Base-by-base conservation (phyloP, 2,113 vertebrate species). In the Plectropomus leopardus region DNA sequence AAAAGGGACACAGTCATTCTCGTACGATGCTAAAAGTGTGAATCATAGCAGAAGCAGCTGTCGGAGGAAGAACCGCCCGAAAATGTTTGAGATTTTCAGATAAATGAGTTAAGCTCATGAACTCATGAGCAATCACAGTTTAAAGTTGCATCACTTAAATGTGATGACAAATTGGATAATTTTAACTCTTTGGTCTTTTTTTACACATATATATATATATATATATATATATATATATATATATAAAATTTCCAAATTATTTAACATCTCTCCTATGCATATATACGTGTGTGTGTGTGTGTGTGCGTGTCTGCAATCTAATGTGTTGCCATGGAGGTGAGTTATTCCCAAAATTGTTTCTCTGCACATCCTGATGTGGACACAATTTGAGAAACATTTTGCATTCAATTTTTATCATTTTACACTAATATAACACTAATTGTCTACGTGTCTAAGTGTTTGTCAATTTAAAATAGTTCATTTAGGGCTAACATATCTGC, bases 261-360 rank as follows among this genome's bases (percentile, higher is more conserved):
- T n/a, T n/a, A n/a, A n/a, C n/a, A n/a, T n/a, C n/a, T n/a, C n/a
- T n/a, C n/a, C n/a, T n/a, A n/a, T n/a, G n/a, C n/a, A n/a, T n/a
- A n/a, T n/a, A n/a, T n/a, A n/a, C n/a, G n/a, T n/a, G n/a, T n/a
- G n/a, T n/a, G n/a, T n/a, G n/a, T n/a, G n/a, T n/a, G n/a, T n/a
- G n/a, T n/a, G n/a, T n/a, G n/a, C n/a, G n/a, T n/a, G n/a, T n/a
- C 51, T 65, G 65, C 16, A n/a, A 16, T 21, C 15, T n/a, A 24
- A 74, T 36, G 26, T 26, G 48, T 78, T 78, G 40, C 69, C 48
- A 63, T 28, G 67, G 53, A 76, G 48, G 53, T 53, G 60, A 54
- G 64, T 40, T 30, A 17, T 24, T 24, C 32, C 48, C 67, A 4
- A 50, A 74, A 48, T 9, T 23, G 19, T 60, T 9, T 47, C 48